These are phyloP conservation scores for Chrysolina haemoptera DNA, from an alignment of 2,888 invertebrate species.

Conservation along the genomic window DNA sequence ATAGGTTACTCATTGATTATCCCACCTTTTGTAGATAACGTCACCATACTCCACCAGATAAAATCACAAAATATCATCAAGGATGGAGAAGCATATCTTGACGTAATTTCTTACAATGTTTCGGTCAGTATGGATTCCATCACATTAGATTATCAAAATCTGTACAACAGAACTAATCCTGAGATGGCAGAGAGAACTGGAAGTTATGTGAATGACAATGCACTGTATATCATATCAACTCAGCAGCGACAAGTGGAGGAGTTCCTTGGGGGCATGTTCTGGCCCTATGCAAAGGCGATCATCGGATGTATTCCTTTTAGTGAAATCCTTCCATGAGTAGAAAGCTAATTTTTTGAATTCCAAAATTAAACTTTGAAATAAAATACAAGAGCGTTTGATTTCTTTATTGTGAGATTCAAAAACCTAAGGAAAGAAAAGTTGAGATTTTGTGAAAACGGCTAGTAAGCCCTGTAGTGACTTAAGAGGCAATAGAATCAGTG, in stretches of 20 bases:
- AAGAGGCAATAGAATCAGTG: too few relatives aligned
- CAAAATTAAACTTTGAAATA: too few relatives aligned
- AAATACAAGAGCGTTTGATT: too few relatives aligned
- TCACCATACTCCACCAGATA: not conserved
- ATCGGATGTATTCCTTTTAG: not conserved
- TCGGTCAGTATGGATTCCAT: not conserved
- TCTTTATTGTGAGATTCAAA: too few relatives aligned
- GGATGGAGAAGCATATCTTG: not conserved
- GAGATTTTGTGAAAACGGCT: too few relatives aligned
- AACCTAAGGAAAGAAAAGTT: too few relatives aligned
- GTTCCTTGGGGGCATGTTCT: not conserved
- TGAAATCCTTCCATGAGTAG: too few relatives aligned
- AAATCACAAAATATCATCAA: not conserved
- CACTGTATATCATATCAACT: not conserved
- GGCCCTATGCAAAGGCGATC: not conserved
- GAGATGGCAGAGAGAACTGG: not conserved
- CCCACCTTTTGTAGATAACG: not conserved
- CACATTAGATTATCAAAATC: conserved; percentile 5
- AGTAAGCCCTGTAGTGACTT: too few relatives aligned
- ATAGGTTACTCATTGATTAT: not conserved
- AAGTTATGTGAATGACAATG: not conserved
- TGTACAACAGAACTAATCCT: not conserved
- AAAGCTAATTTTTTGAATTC: not conserved
- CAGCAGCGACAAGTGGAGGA: not conserved
- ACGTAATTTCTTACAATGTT: not conserved